A percentile compares a stretch with the other conserved stretches of the same genome.
These are phyloP conservation scores for Sminthopsis crassicaudata DNA, from an alignment of 2,113 vertebrate species.

Conservation along the genomic window DNA sequence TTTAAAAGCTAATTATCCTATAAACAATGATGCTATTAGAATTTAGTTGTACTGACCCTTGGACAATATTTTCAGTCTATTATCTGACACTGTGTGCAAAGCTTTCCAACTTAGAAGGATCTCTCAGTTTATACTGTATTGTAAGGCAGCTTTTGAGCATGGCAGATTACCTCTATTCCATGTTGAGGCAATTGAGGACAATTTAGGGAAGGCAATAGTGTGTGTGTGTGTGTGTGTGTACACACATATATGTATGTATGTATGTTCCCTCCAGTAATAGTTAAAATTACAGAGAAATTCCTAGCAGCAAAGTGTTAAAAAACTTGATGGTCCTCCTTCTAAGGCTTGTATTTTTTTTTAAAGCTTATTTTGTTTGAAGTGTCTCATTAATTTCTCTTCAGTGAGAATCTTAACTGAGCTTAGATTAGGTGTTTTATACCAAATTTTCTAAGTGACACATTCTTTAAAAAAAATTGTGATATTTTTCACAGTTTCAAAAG, in stretches of 20 bases:
- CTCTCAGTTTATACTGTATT: not conserved
- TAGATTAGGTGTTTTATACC: constrained; percentile 46
- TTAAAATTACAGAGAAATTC: constrained; percentile 42
- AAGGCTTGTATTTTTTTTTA: constrained; percentile 23
- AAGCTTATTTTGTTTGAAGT: constrained; percentile 45
- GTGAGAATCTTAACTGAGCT: constrained; percentile 9
- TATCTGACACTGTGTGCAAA: not conserved
- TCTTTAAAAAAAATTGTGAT: constrained; percentile 1
- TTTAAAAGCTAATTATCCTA: not conserved
- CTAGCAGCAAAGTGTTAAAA: not conserved
- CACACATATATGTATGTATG: not conserved
- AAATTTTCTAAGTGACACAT: constrained; percentile 26
- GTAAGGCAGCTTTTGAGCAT: not conserved
- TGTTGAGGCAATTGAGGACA: not conserved
- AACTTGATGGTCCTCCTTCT: not conserved
- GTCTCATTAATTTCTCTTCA: constrained; percentile 20
- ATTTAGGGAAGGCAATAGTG: not conserved
- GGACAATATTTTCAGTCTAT: not conserved
- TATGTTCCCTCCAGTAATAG: not conserved
- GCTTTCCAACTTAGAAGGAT: not conserved
- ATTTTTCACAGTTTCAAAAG: constrained; percentile 23
- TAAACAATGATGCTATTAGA: not conserved
- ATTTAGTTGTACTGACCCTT: not conserved
- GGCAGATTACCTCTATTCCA: not conserved
- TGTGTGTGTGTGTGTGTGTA: not conserved